Percentiles rank a stretch among this genome's conserved stretches.
Conservation (phyloP, 2,888 invertebrate species). For the Drosophila cognata region DNA sequence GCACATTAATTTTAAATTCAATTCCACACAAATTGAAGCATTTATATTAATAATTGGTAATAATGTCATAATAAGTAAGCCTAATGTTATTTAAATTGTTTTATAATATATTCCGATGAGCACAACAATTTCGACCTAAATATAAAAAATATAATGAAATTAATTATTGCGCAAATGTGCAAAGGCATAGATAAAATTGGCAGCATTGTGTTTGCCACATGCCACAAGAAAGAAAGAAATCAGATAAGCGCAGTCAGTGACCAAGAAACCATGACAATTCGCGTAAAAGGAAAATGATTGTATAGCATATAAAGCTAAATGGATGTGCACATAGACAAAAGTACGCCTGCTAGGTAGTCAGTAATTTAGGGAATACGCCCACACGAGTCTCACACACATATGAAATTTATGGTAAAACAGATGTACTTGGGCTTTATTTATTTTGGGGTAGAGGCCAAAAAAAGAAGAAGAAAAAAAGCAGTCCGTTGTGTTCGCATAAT, state of each 20-base stretch:
- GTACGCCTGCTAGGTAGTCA: constrained; percentile 22
- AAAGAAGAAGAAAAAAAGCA: not conserved
- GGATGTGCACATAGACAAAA: constrained; percentile 7
- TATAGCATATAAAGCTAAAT: constrained; percentile 2
- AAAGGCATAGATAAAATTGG: not conserved
- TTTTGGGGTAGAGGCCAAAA: constrained; percentile 28
- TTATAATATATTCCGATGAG: not conserved
- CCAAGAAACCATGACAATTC: constrained; percentile 15
- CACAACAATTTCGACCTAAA: not conserved
- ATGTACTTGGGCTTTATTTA: constrained; percentile 78
- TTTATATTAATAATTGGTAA: not conserved
- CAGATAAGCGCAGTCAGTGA: constrained; percentile 36
- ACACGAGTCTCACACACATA: constrained; percentile 26
- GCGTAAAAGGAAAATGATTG: constrained; percentile 9
- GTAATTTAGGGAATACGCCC: constrained; percentile 54
- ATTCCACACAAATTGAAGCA: not conserved
- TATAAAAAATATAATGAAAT: not conserved
- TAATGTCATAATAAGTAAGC: not conserved
- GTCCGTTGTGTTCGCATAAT: constrained; percentile 56
- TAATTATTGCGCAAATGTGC: not conserved
- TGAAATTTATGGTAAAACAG: constrained; percentile 78
- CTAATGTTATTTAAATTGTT: not conserved
- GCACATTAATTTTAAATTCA: not conserved
- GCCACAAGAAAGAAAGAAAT: constrained; percentile 6
- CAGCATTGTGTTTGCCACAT: not conserved